phyloP scores from a whole-genome alignment of 2,797 vertebrate species.

The Arrhamphus sclerolepis region DNA sequence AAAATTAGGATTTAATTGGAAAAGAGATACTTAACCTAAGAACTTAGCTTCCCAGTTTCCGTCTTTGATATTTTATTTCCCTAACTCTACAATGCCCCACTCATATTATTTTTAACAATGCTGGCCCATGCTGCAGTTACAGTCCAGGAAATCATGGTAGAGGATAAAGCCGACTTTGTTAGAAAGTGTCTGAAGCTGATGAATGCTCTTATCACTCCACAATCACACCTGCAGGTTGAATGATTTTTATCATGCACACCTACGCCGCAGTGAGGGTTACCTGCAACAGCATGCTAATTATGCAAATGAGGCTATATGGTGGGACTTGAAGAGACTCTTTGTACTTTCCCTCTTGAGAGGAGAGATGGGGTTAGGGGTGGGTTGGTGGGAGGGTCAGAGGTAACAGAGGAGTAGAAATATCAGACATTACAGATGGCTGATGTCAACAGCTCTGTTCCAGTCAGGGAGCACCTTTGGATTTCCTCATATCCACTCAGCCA shows the following conservation, averaged over 20 bases:
- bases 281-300: conserved; percentile 58
- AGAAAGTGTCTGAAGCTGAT: conserved; percentile 14
- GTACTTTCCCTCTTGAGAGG: conserved; percentile 50
- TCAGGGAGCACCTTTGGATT: conserved; percentile 40
- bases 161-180: conserved; percentile 54
- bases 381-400: conserved; percentile 23
- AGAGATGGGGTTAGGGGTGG: conserved; percentile 10
- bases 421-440: conserved; percentile 40
- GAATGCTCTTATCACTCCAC: conserved; percentile 30
- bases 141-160: conserved; percentile 26
- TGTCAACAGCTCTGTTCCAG: conserved; percentile 44
- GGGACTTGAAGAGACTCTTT: conserved; percentile 69
- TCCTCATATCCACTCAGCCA: conserved; percentile 12
- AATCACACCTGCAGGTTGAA: conserved; percentile 55
- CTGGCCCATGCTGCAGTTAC: not conserved
- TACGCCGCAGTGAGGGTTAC: conserved; percentile 29
- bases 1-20: too few species aligned
- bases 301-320: conserved; percentile 61
- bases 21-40: too few species aligned
- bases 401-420: conserved; percentile 49
- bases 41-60: too few species aligned
- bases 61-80: not conserved
- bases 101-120: not conserved
- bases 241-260: conserved; percentile 9
- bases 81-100: not conserved